phyloP scores from a whole-genome alignment of 1,140 invertebrate genomes.

The Bombus terrestris region DNA sequence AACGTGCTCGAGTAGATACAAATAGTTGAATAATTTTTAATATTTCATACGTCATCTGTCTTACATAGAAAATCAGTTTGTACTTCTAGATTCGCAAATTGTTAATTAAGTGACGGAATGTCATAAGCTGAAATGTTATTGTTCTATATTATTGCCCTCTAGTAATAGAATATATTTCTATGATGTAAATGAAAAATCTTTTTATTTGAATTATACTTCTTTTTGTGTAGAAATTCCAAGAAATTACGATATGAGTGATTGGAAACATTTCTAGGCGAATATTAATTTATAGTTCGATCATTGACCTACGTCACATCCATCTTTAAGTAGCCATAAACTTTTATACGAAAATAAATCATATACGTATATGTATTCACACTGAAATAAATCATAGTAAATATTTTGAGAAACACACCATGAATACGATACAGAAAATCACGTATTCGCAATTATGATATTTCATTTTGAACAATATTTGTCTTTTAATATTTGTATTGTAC shows the following conservation, averaged over 20 bases:
- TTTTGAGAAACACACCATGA: background rate
- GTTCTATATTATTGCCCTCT: no score
- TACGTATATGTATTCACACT: background rate
- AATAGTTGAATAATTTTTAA: background rate
- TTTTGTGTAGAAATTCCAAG: background rate
- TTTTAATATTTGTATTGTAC: no score
- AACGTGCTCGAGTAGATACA: no score
- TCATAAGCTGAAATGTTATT: no score
- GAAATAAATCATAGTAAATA: background rate
- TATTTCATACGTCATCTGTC: background rate
- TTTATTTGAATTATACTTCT: background rate
- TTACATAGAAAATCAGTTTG: background rate
- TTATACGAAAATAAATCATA: constrained; percentile 4
- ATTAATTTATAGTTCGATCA: constrained; percentile 25
- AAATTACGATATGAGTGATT: no score
- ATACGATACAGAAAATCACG: background rate
- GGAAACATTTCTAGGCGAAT: background rate
- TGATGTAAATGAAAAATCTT: background rate
- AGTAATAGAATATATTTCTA: background rate
- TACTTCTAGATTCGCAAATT: background rate
- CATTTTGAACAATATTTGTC: no score
- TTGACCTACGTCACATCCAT: constrained; percentile 11
- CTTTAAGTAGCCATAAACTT: background rate
- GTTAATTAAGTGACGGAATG: background rate
- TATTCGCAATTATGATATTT: background rate